A percentile compares a stretch with the other conserved stretches of the same genome.
Evolutionary conservation across 2,797 vertebrate species (phyloP).

Genomic region (Leptodactylus fallax): DNA sequence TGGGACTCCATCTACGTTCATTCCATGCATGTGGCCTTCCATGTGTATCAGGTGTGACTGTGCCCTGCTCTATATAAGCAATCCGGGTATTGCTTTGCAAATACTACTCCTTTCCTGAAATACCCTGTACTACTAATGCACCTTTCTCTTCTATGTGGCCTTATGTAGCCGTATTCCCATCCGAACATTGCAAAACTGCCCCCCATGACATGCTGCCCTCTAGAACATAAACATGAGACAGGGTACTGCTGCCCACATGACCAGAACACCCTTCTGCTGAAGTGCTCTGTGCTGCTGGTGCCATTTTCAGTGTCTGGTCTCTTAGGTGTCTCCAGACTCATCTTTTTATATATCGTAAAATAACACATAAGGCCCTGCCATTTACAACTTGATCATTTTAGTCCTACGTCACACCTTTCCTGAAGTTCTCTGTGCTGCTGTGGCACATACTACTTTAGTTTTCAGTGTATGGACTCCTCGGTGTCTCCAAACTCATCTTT

Average conservation of each 20-base stretch:
- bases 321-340: not conserved
- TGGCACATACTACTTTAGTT: not conserved
- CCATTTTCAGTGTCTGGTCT: not conserved
- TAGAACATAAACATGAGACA: not conserved
- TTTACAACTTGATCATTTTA: not conserved
- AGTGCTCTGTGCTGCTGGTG: slow-evolving; percentile 12
- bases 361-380: not conserved
- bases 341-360: not conserved
- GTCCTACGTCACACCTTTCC: not conserved
- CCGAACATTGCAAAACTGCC: too few species aligned
- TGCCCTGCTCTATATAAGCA: too few species aligned
- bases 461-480: not conserved
- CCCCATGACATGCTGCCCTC: not conserved
- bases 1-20: not conserved
- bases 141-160: too few species aligned
- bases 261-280: not conserved
- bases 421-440: not conserved
- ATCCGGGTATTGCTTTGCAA: too few species aligned
- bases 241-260: too few species aligned
- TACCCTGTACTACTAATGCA: not conserved
- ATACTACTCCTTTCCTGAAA: not conserved
- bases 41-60: too few species aligned
- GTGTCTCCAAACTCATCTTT: too few species aligned
- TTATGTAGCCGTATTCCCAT: too few species aligned
- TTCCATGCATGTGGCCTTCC: not conserved